These are phyloP conservation scores for Geotrupes spiniger DNA, from an alignment of 2,888 invertebrate genomes.

Conservation along the genomic window DNA sequence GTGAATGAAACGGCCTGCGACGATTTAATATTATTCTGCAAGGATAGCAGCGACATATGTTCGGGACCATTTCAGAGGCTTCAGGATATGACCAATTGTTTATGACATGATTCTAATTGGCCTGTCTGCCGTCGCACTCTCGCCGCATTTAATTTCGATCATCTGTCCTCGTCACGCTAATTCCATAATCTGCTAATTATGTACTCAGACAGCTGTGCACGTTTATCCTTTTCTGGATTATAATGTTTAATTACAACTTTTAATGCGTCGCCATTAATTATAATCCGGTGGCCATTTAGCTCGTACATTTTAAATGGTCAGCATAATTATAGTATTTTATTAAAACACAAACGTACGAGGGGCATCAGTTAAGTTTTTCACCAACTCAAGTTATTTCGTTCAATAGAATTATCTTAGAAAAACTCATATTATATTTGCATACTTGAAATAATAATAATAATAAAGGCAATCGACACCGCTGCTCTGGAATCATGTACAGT, in stretches of 20 bases:
- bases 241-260: neutral
- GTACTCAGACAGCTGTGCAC: constrained; percentile 3
- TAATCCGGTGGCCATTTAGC: neutral
- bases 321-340: too few species aligned
- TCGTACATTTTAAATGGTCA: too few species aligned
- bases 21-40: constrained; percentile 10
- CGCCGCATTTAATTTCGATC: constrained; percentile 13
- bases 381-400: too few species aligned
- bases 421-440: too few species aligned
- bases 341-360: too few species aligned
- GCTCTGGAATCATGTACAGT: too few species aligned
- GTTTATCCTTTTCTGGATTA: constrained; percentile 6
- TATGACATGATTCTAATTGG: constrained; percentile 48
- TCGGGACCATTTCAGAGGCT: constrained; percentile 42
- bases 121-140: constrained; percentile 16
- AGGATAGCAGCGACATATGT: constrained; percentile 38
- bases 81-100: constrained; percentile 48
- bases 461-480: too few species aligned
- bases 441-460: too few species aligned
- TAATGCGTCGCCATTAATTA: constrained; percentile 15
- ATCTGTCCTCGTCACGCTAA: constrained; percentile 29
- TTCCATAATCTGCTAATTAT: constrained; percentile 33
- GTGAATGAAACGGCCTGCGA: constrained; percentile 7
- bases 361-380: too few species aligned
- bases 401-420: too few species aligned